These are phyloP conservation scores for Ctenoplectra terminalis DNA, from an alignment of 1,140 invertebrate species.

Conservation along the genomic window DNA sequence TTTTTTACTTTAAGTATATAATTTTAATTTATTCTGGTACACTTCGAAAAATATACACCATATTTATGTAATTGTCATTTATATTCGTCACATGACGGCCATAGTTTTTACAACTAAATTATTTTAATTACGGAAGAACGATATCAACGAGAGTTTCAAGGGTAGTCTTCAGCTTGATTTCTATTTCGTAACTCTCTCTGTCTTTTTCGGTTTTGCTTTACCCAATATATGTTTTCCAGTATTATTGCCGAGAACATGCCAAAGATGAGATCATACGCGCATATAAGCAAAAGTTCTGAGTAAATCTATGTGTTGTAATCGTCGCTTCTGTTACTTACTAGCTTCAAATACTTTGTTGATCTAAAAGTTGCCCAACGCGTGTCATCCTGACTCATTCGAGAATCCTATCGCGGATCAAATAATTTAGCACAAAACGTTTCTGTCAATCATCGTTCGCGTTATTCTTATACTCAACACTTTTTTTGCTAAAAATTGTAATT, in stretches of 20 bases:
- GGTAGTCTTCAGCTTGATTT: not conserved
- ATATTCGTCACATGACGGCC: no score
- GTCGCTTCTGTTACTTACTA: not conserved
- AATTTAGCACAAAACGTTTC: not conserved
- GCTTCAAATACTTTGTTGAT: not conserved
- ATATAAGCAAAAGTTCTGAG: slow-evolving; percentile 40
- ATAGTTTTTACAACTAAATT: no score
- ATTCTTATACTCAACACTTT: not conserved
- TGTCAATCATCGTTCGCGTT: not conserved
- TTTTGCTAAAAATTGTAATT: not conserved
- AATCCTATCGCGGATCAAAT: not conserved
- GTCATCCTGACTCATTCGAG: slow-evolving; percentile 1
- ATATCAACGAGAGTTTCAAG: no score
- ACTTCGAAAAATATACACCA: no score
- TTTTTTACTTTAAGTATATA: no score
- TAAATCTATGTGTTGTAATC: slow-evolving; percentile 41
- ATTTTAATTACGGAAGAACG: no score
- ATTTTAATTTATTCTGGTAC: no score
- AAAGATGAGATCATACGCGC: slow-evolving; percentile 47
- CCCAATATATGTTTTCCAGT: slow-evolving; percentile 5
- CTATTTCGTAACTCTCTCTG: slow-evolving; percentile 1
- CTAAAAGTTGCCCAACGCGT: slow-evolving; percentile 32
- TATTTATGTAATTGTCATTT: no score
- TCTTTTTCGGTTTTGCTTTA: not conserved
- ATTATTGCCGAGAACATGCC: slow-evolving; percentile 28